phyloP scores from a whole-genome alignment of 2,888 invertebrate species.

The Emmelina monodactyla region DNA sequence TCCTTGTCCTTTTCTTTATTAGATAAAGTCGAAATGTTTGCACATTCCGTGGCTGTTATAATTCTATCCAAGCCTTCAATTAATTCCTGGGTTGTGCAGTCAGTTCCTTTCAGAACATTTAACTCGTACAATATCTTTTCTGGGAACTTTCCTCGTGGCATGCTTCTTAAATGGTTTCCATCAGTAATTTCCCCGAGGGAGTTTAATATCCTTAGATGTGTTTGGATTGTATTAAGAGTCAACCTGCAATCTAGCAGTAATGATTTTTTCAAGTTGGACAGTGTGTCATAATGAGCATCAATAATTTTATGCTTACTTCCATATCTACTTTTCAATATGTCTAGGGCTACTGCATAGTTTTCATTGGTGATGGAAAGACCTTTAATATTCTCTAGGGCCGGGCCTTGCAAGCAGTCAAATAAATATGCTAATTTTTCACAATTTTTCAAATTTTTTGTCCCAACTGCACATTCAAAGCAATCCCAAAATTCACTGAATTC shows the following conservation, averaged over 20 bases:
- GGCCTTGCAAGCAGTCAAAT: neutral
- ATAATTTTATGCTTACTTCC: neutral
- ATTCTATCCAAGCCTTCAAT: neutral
- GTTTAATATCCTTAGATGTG: neutral
- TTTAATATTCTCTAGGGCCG: neutral
- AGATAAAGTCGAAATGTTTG: neutral
- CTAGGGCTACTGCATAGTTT: neutral
- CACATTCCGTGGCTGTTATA: neutral
- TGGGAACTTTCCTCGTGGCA: neutral
- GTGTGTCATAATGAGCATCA: neutral
- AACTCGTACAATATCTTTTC: neutral
- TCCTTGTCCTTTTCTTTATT: neutral
- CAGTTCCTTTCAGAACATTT: neutral
- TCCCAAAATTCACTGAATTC: slow-evolving; percentile 1
- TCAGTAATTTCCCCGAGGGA: neutral
- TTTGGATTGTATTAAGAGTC: neutral
- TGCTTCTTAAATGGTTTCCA: neutral
- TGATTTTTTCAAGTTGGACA: neutral
- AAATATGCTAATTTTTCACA: neutral
- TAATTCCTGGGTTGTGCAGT: neutral
- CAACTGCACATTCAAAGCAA: neutral
- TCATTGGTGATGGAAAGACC: neutral
- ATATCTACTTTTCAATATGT: neutral
- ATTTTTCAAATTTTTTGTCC: neutral
- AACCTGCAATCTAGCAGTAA: neutral